phyloP scores from a whole-genome alignment of 2,797 vertebrate species.

The Eospalax fontanierii region DNA sequence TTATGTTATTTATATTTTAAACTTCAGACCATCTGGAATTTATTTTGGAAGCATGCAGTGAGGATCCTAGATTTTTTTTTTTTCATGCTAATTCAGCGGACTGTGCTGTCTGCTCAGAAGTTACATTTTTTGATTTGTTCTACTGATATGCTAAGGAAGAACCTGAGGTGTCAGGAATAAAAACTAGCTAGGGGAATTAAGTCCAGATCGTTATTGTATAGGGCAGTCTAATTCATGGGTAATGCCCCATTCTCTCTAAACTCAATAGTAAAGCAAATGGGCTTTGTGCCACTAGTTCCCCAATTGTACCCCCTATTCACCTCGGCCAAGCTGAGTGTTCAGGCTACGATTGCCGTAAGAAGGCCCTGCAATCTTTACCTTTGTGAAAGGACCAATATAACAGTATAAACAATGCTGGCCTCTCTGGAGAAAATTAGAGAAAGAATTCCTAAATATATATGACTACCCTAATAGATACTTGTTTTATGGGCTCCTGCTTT shows the following conservation, averaged over 20 bases:
- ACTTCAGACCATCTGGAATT: slow-evolving; percentile 75
- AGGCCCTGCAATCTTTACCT: neutral
- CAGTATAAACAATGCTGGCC: neutral
- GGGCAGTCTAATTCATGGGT: neutral
- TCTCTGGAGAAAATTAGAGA: neutral
- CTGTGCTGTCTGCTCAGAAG: slow-evolving; percentile 23
- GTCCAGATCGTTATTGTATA: slow-evolving; percentile 31
- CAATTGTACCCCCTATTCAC: neutral
- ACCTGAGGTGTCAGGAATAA: neutral
- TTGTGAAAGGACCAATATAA: neutral
- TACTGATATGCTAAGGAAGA: slow-evolving; percentile 3
- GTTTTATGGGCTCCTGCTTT: neutral
- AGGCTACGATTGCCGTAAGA: neutral
- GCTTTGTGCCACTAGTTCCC: neutral
- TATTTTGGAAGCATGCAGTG: slow-evolving; percentile 68
- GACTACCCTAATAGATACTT: neutral
- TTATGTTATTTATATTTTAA: slow-evolving; percentile 80
- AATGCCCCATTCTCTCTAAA: slow-evolving; percentile 21
- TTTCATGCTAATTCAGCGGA: slow-evolving; percentile 63
- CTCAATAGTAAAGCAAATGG: neutral
- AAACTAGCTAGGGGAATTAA: slow-evolving; percentile 30
- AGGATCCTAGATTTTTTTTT: slow-evolving; percentile 53
- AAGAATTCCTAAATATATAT: slow-evolving; percentile 5
- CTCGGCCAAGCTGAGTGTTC: neutral
- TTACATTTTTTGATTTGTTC: slow-evolving; percentile 20